phyloP scores from a whole-genome alignment of 2,888 invertebrate genomes.

The Mythimna vitellina region DNA sequence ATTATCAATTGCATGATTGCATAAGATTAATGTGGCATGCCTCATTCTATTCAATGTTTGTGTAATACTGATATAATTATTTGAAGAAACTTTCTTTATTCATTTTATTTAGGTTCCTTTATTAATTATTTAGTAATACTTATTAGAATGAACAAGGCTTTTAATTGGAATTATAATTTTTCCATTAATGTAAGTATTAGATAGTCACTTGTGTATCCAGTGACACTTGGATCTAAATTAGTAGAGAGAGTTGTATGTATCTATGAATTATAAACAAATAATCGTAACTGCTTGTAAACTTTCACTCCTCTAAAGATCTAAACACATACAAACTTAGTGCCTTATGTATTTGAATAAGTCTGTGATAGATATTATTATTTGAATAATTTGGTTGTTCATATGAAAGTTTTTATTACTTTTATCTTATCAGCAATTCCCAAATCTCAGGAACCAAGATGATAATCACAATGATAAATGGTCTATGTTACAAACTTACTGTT shows the following conservation, averaged over 20 bases:
- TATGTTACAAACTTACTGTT: conserved; percentile 31
- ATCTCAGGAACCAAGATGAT: conserved; percentile 46
- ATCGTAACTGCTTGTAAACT: conserved; percentile 51
- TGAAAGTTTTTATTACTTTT: conserved; percentile 40
- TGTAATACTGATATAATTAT: conserved; percentile 63
- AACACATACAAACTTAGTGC: conserved; percentile 74
- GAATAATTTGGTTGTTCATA: conserved; percentile 47
- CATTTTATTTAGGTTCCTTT: conserved; percentile 54
- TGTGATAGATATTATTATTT: conserved; percentile 75
- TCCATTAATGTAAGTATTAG: conserved; percentile 47
- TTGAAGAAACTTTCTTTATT: conserved; percentile 63
- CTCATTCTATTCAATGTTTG: conserved; percentile 63
- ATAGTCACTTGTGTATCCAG: conserved; percentile 56
- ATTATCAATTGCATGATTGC: conserved; percentile 68
- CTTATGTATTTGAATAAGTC: conserved; percentile 78
- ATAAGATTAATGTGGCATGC: conserved; percentile 68
- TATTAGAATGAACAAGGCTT: conserved; percentile 49
- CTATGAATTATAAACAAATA: conserved; percentile 39
- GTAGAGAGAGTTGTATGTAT: conserved; percentile 53
- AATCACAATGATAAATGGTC: conserved; percentile 49
- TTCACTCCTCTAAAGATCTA: conserved; percentile 63
- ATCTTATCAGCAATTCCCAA: conserved; percentile 58
- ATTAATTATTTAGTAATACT: conserved; percentile 43
- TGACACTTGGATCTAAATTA: conserved; percentile 56
- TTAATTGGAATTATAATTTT: conserved; percentile 45